phyloP scores from a whole-genome alignment of 2,888 invertebrate species.

The Dichetophora obliterata region DNA sequence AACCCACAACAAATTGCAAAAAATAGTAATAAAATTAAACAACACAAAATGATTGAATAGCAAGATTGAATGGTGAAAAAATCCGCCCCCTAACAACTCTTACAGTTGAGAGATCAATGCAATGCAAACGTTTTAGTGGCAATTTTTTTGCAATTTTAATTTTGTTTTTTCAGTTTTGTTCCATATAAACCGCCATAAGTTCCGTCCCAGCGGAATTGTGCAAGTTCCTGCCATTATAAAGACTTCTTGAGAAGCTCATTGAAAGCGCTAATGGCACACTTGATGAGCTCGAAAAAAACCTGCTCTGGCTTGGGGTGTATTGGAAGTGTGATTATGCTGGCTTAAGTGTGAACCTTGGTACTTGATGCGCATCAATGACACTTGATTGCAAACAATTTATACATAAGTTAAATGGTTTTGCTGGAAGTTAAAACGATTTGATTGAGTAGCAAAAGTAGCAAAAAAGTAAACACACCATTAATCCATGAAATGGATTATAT shows the following conservation, averaged over 20 bases:
- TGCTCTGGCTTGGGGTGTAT: background rate
- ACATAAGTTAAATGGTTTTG: background rate
- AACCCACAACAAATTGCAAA: background rate
- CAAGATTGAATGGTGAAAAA: background rate
- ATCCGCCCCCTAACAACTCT: background rate
- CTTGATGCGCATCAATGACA: slow-evolving; percentile 17
- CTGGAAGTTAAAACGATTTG: background rate
- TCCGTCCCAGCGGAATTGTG: slow-evolving; percentile 11
- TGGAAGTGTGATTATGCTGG: background rate
- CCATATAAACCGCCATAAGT: background rate
- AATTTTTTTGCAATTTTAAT: slow-evolving; percentile 15
- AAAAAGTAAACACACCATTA: background rate
- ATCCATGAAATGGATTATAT: background rate
- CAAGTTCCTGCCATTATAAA: background rate
- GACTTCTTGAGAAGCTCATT: slow-evolving; percentile 16
- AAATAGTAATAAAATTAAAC: background rate
- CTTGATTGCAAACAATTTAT: slow-evolving; percentile 30
- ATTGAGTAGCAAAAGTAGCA: background rate
- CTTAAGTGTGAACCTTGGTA: slow-evolving; percentile 6
- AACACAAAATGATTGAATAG: slow-evolving; percentile 1
- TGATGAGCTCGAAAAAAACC: background rate
- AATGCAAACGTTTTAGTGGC: background rate
- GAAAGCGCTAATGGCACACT: slow-evolving; percentile 25
- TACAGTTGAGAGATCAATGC: background rate
- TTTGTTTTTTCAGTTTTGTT: background rate